A percentile compares a stretch with the other conserved stretches of the same genome.
Conservation (phyloP, 2,113 vertebrate genomes). For the Chlorodrepanis virens region DNA sequence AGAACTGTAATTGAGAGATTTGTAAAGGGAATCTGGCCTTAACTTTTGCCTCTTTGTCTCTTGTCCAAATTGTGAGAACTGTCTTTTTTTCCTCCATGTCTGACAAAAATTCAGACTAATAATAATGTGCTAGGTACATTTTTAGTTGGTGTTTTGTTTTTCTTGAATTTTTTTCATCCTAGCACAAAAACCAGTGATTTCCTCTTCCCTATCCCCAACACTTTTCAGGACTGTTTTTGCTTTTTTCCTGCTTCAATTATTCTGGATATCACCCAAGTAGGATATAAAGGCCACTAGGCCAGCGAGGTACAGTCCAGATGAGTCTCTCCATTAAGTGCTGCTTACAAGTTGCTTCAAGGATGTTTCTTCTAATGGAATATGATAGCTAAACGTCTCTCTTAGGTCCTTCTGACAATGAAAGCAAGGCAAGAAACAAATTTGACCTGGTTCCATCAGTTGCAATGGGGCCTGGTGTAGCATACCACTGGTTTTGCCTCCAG, state of each 20-base stretch:
- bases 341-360: neutral
- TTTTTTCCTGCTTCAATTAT: neutral
- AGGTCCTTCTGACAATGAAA: neutral
- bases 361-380: neutral
- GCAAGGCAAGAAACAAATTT: neutral
- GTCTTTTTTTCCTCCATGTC: neutral
- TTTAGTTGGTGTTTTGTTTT: neutral
- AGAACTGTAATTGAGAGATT: neutral
- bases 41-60: neutral
- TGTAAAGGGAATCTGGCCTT: neutral
- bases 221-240: neutral
- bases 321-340: neutral
- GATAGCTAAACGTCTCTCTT: neutral
- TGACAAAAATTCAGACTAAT: neutral
- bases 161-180: neutral
- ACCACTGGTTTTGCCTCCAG: neutral
- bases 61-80: neutral
- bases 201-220: neutral
- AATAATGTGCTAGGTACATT: neutral
- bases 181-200: neutral
- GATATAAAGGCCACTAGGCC: neutral
- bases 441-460: rapidly evolving
- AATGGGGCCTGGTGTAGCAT: neutral
- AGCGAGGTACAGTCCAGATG: neutral
- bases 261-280: neutral